phyloP scores from a whole-genome alignment of 2,113 vertebrate species.

The Gopherus flavomarginatus region DNA sequence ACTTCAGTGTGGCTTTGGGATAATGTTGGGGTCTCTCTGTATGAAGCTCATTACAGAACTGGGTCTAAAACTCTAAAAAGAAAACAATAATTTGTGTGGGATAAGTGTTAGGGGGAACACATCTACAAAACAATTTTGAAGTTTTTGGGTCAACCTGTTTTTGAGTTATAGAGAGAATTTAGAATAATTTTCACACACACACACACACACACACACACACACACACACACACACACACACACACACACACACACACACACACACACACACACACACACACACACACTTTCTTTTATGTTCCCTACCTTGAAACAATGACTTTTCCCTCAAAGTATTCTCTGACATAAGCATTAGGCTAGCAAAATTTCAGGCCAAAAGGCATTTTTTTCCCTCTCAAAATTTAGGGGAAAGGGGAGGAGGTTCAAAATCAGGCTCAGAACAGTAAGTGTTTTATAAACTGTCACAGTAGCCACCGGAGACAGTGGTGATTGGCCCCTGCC shows the following conservation, averaged over 20 bases:
- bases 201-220: too few relatives aligned
- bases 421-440: background rate
- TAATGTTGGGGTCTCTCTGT: background rate
- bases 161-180: background rate
- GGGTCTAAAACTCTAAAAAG: background rate
- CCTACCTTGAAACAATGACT: background rate
- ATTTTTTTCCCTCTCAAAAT: background rate
- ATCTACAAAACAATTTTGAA: background rate
- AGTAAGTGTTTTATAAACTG: background rate
- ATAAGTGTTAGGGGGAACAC: background rate
- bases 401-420: background rate
- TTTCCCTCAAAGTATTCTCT: background rate
- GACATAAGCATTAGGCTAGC: background rate
- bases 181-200: accelerated
- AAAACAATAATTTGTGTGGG: background rate
- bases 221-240: too few relatives aligned
- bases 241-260: too few relatives aligned
- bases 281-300: background rate
- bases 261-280: too few relatives aligned
- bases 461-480: background rate
- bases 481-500: background rate
- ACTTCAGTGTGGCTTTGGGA: background rate
- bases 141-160: background rate
- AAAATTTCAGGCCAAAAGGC: background rate
- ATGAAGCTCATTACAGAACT: background rate